Evolutionary conservation across 2,113 vertebrate genomes (phyloP).

Genomic region (Romanogobio albipinnatus): DNA sequence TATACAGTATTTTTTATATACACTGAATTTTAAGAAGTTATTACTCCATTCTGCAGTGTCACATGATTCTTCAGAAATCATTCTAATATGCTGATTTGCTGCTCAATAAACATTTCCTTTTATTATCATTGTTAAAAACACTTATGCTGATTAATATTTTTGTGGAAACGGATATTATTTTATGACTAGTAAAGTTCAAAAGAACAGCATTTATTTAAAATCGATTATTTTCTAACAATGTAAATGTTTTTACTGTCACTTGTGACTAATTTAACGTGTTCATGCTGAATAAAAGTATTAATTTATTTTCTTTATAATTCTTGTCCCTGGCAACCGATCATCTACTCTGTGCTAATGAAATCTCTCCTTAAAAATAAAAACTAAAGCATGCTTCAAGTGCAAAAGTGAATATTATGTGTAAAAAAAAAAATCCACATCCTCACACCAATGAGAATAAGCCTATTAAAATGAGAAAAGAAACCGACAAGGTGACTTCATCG

Average conservation of each 20-base stretch:
- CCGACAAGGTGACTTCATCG: constrained; percentile 7
- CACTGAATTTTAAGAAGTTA: background rate
- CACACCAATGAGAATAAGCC: constrained; percentile 7
- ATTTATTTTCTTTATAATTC: background rate
- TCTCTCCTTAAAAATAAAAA: background rate
- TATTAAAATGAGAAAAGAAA: background rate
- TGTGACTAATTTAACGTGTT: background rate
- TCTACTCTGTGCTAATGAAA: background rate
- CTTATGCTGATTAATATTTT: no score
- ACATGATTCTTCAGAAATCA: background rate
- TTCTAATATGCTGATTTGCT: background rate
- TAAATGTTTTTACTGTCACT: background rate
- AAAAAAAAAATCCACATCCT: background rate
- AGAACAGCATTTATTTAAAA: background rate
- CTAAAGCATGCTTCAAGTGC: background rate
- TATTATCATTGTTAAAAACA: no score
- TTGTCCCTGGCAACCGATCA: background rate
- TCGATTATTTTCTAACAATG: background rate
- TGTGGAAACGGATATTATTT: no score
- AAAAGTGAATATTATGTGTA: background rate
- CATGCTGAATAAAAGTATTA: background rate
- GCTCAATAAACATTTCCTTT: no score
- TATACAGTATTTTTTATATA: no score
- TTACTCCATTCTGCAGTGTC: background rate
- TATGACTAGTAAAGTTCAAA: background rate